Conservation (phyloP, 37 sponge, comb jelly and placozoan genomes). For the Crambe crambe region DNA sequence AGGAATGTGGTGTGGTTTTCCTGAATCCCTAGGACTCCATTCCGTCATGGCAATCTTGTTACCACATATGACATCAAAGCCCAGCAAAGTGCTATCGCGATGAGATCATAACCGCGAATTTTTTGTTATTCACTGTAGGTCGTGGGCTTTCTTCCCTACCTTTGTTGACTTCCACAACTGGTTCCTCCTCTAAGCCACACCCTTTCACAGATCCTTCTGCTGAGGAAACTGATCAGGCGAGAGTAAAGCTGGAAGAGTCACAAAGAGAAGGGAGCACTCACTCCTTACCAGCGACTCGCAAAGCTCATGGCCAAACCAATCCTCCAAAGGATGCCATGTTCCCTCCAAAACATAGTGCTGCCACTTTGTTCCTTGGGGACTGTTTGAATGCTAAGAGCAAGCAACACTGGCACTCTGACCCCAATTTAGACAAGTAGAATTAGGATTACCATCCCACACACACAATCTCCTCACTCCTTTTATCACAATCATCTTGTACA, state of each 20-base stretch:
- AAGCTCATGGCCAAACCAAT: neutral
- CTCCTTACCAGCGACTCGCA: neutral
- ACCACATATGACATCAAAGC: neutral
- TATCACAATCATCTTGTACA: neutral
- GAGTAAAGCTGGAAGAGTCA: neutral
- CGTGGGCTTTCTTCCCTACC: neutral
- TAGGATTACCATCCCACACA: neutral
- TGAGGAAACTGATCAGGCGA: neutral
- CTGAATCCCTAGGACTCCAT: neutral
- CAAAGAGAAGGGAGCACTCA: neutral
- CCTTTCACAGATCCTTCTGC: neutral
- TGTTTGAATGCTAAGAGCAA: slow-evolving; percentile 6
- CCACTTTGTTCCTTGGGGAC: slow-evolving; percentile 17
- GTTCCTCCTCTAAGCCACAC: neutral
- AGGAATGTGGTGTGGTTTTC: neutral
- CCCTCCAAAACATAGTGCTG: slow-evolving; percentile 11
- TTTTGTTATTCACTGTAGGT: too few relatives aligned
- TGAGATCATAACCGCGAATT: too few relatives aligned
- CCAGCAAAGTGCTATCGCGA: neutral
- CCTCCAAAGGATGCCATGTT: slow-evolving; percentile 6
- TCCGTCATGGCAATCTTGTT: neutral
- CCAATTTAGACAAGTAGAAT: neutral
- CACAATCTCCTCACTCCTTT: neutral
- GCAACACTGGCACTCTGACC: too few relatives aligned
- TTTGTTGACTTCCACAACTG: neutral